Evolutionary conservation across 2,113 vertebrate genomes (phyloP), one percentile per base, ranked within the genome.

Genomic region (Anser cygnoides): DNA sequence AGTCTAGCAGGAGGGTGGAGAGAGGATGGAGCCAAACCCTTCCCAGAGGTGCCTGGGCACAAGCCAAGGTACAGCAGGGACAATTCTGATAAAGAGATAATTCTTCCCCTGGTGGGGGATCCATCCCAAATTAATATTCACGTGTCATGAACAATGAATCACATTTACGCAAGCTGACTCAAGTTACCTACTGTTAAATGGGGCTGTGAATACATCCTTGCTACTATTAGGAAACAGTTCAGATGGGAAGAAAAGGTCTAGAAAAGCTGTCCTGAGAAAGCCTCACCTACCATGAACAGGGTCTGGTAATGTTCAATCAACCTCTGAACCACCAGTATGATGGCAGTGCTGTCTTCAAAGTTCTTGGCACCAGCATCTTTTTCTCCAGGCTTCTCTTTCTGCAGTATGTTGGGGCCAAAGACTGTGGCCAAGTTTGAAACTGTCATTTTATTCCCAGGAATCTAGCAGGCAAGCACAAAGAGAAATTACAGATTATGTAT

Each of bases 361-460:
- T 94, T 98, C 97, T 98, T 93, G 22, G 76, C 97, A 43, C 97
- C 93, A 6, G 85, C 59, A 1, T 99, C 99, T 31, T 96, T 98
- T 20, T 98, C 98, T 26, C 96, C 96, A 43, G 95, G 96, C 33
- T 92, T 93, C 41, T 99, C 99, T 65, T 95, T 98, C 97, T 99
- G 98, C 58, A 99, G 97, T 80, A 99, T 96, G 97, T 99, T 98
- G 23, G 99, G 99, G 46, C 99, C 99, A 44, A 99, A 99, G 93
- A 99, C 97, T 37, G 99, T 98, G 1, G 99, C 99, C 97, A 99
- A 95, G 95, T 99, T 99, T 4, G 97, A 98, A 1, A 97, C 97
- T 3, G 99, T 99, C 99, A 99, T 99, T 95, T 99, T 99, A 95
- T 99, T 99, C 14, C 99, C 99, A 11, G 97, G 94, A 75, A 99